Conservation (phyloP, 2,113 vertebrate species). For the Cyrtonyx montezumae region DNA sequence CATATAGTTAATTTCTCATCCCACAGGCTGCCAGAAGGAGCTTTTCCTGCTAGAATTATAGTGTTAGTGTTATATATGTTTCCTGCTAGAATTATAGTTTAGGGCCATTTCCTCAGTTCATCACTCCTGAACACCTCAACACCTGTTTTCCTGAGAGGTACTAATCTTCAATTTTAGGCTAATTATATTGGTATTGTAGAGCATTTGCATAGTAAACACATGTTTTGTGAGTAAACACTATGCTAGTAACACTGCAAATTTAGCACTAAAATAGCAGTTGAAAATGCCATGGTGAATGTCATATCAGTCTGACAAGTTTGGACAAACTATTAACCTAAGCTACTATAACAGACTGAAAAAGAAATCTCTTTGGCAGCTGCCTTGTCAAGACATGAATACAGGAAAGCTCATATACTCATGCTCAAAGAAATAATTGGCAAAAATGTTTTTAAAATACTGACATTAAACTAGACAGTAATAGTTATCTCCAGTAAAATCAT, state of each 20-base stretch:
- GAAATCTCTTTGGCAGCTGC: conserved; percentile 10
- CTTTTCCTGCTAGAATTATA: not conserved
- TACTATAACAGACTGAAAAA: not conserved
- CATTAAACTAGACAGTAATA: not conserved
- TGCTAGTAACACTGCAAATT: not conserved
- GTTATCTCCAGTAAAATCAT: not conserved
- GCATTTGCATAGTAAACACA: conserved; percentile 4
- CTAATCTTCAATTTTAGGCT: not conserved
- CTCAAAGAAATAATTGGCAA: not conserved
- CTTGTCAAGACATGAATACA: not conserved
- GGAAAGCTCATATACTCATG: not conserved
- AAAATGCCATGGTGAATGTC: conserved; percentile 14
- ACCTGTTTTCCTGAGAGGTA: not conserved
- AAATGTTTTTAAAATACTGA: not conserved
- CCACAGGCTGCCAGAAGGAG: not conserved
- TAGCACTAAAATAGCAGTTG: conserved; percentile 35
- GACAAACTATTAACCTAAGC: conserved; percentile 33
- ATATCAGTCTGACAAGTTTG: conserved; percentile 36
- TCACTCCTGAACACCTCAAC: not conserved
- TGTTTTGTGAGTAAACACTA: not conserved
- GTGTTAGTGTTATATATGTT: too few species aligned
- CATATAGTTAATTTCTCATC: not conserved
- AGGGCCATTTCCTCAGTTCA: not conserved
- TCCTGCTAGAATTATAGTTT: not conserved
- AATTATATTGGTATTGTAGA: not conserved